Percentiles rank a stretch among this genome's conserved stretches.
Conservation (phyloP, 2,797 vertebrate genomes). For the Falco naumanni region DNA sequence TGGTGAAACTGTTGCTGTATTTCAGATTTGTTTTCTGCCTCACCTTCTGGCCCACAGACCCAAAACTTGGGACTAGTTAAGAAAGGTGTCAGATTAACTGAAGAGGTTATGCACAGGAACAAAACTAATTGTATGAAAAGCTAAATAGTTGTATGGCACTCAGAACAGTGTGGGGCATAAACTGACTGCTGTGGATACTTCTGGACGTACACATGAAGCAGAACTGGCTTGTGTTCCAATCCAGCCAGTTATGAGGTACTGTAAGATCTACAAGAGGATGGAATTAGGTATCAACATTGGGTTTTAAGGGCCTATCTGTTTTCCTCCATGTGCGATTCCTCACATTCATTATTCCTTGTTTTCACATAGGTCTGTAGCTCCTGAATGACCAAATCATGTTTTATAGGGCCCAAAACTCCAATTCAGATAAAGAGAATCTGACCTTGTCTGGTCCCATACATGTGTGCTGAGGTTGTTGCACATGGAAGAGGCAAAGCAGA, state of each 20-base stretch:
- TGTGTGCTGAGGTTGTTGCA: neutral
- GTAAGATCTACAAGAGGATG: neutral
- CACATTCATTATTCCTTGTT: neutral
- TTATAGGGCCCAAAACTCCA: neutral
- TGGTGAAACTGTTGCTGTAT: neutral
- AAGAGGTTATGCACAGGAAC: neutral
- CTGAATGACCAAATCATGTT: neutral
- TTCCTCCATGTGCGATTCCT: neutral
- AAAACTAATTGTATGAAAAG: neutral
- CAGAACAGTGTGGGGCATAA: neutral
- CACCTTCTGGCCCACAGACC: neutral
- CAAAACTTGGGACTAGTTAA: neutral
- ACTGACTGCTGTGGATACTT: neutral
- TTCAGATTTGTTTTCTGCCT: neutral
- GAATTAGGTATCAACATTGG: neutral
- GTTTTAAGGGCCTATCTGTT: neutral
- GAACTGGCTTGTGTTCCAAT: neutral
- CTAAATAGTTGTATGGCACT: neutral
- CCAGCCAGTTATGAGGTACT: neutral
- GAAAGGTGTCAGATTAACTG: neutral
- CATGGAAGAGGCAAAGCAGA: neutral
- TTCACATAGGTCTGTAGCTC: neutral
- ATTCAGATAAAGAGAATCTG: neutral
- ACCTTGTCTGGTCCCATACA: neutral
- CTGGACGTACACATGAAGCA: neutral